Percentiles rank a stretch among this genome's conserved stretches.
phyloP scores from a whole-genome alignment of 2,113 vertebrate species.

The Mobula birostris region DNA sequence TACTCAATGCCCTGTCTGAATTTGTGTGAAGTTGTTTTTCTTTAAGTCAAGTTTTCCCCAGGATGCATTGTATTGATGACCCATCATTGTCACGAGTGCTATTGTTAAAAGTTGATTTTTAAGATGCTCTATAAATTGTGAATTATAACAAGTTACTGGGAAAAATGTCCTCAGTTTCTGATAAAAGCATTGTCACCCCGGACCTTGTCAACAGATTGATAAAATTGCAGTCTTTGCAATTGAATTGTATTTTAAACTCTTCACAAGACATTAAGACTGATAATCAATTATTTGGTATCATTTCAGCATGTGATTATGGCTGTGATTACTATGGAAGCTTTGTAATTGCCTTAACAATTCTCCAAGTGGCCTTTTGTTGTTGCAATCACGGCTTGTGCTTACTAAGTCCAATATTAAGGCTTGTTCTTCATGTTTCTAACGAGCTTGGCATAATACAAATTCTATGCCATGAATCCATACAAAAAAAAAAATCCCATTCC shows the following conservation, averaged over 20 bases:
- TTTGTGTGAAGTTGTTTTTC: no score
- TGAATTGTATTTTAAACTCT: background rate
- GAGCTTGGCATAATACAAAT: background rate
- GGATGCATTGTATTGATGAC: no score
- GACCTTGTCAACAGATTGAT: background rate
- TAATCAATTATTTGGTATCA: no score
- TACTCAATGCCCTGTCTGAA: no score
- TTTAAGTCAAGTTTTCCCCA: no score
- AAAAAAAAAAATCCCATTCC: background rate
- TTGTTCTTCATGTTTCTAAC: background rate
- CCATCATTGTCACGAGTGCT: no score
- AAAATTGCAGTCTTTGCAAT: background rate
- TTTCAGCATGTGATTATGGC: no score
- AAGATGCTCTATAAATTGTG: background rate
- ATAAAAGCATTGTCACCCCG: background rate
- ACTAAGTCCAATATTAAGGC: background rate
- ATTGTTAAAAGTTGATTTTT: background rate
- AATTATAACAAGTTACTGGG: background rate
- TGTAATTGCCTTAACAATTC: no score
- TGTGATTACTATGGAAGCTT: background rate
- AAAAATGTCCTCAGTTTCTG: background rate
- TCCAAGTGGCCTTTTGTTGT: background rate
- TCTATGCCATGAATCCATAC: background rate
- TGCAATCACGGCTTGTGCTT: background rate
- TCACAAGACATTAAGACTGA: no score